Evolutionary conservation across 2,113 vertebrate genomes (phyloP).

Genomic region (Atlantisia rogersi): DNA sequence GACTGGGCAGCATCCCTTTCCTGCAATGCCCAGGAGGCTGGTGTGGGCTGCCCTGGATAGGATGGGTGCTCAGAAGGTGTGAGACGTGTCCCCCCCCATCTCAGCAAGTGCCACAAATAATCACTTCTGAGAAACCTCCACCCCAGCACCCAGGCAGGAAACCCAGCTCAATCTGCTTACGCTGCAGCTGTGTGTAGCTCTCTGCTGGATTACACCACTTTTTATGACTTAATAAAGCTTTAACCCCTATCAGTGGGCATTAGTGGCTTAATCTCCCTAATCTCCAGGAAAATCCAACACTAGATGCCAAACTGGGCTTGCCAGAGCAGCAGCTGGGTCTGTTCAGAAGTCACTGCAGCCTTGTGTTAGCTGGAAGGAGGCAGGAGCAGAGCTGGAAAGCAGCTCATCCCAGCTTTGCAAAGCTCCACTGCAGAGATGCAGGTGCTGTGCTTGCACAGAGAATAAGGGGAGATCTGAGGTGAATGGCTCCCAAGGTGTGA

Average conservation of each 20-base stretch:
- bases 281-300: neutral
- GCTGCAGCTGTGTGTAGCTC: neutral
- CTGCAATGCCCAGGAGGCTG: neutral
- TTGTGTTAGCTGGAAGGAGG: neutral
- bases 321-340: neutral
- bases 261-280: slow-evolving; percentile 40
- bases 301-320: neutral
- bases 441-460: neutral
- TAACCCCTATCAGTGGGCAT: slow-evolving; percentile 37
- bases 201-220: slow-evolving; percentile 56
- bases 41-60: neutral
- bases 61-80: fast-evolving
- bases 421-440: fast-evolving
- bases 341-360: neutral
- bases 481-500: fast-evolving
- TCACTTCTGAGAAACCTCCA: neutral
- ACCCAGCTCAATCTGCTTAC: slow-evolving; percentile 5
- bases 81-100: neutral
- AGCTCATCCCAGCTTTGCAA: neutral
- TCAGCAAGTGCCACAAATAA: neutral
- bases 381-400: neutral
- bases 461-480: neutral
- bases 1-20: neutral
- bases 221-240: slow-evolving; percentile 60
- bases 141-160: slow-evolving; percentile 38